phyloP scores from a whole-genome alignment of 2,113 vertebrate species.

The Ibidorhyncha struthersii region DNA sequence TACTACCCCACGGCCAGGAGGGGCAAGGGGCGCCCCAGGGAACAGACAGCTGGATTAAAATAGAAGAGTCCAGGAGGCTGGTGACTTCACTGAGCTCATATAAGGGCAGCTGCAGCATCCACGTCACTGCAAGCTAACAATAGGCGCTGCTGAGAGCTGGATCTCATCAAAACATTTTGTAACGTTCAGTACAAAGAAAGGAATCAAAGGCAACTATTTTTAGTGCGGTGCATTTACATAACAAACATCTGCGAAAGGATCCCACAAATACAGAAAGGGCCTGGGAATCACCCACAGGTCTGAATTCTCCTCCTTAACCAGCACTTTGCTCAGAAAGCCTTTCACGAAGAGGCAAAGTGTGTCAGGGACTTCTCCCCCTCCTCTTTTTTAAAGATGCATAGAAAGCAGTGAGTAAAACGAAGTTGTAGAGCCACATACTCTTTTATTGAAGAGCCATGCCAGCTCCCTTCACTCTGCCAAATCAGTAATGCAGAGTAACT shows the following conservation, averaged over 20 bases:
- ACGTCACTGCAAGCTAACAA: conserved; percentile 59
- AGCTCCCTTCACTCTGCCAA: background rate
- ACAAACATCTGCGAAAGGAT: conserved; percentile 53
- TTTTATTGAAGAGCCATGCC: background rate
- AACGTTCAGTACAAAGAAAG: conserved; percentile 56
- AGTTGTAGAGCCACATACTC: background rate
- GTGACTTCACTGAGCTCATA: conserved; percentile 59
- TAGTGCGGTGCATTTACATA: conserved; percentile 69
- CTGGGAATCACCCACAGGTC: conserved; percentile 61
- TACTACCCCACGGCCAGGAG: background rate
- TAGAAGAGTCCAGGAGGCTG: conserved; percentile 49
- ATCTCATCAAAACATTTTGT: conserved; percentile 67
- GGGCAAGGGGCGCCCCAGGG: conserved; percentile 4
- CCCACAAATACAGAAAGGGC: conserved; percentile 57
- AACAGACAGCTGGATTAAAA: conserved; percentile 37
- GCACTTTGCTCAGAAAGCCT: background rate
- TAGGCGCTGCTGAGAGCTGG: conserved; percentile 51
- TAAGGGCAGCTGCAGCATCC: conserved; percentile 65
- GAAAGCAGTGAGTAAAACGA: conserved; percentile 2
- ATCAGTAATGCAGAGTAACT: background rate
- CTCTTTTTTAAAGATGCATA: background rate
- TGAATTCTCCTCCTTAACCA: conserved; percentile 17
- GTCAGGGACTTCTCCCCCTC: background rate
- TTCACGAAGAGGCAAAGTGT: background rate
- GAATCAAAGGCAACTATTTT: conserved; percentile 74